Conservation (phyloP, 2,888 invertebrate species). For the Scrobipalpa atriplicella region DNA sequence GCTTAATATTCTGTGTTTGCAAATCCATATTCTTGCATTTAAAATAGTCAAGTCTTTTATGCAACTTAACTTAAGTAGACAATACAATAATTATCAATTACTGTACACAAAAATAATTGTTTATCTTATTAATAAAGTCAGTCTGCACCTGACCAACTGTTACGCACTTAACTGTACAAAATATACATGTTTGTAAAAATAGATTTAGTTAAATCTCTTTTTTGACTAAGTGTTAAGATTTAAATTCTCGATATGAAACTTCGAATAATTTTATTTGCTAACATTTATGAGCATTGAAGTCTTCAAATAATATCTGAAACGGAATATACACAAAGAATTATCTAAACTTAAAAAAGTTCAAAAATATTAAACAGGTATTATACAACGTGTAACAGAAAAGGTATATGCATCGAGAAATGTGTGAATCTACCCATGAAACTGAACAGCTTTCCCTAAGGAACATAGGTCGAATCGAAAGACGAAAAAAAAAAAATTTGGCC, state of each 20-base stretch:
- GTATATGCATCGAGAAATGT: too few relatives aligned
- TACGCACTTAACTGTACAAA: constrained; percentile 39
- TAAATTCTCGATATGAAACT: not conserved
- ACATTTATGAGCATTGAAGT: not conserved
- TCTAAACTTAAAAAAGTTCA: too few relatives aligned
- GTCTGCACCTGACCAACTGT: constrained; percentile 36
- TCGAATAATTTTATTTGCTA: not conserved
- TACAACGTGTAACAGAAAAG: too few relatives aligned
- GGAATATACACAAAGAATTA: too few relatives aligned
- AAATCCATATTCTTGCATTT: not conserved
- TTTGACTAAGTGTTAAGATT: constrained; percentile 7
- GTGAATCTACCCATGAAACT: too few relatives aligned
- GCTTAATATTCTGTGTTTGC: too few relatives aligned
- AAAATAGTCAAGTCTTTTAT: constrained; percentile 5
- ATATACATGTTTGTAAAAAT: constrained; percentile 36
- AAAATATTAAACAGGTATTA: too few relatives aligned
- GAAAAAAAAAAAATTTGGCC: too few relatives aligned
- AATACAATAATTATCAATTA: constrained; percentile 34
- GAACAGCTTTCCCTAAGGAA: too few relatives aligned
- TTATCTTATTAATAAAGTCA: constrained; percentile 37
- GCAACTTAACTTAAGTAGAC: constrained; percentile 43
- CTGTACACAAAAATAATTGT: constrained; percentile 35
- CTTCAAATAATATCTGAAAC: too few relatives aligned
- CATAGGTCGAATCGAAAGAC: too few relatives aligned
- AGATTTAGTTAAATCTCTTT: constrained; percentile 17